phyloP scores from a whole-genome alignment of 2,888 invertebrate species.

The Halictus ligatus region DNA sequence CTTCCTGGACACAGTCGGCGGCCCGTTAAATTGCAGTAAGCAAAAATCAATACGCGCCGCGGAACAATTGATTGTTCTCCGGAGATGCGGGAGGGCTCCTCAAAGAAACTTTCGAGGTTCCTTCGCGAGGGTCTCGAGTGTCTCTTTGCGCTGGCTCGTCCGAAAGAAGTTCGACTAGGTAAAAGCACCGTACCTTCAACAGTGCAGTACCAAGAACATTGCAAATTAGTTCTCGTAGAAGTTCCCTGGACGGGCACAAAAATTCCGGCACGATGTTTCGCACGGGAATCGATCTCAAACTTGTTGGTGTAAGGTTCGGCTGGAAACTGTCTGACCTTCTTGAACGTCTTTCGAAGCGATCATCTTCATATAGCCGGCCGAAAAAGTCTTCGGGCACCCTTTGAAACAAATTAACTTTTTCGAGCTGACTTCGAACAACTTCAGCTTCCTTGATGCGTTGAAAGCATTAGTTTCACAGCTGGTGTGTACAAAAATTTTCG shows the following conservation, averaged over 20 bases:
- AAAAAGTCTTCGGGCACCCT: background rate
- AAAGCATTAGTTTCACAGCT: background rate
- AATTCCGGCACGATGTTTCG: constrained; percentile 1
- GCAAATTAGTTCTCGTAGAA: constrained; percentile 30
- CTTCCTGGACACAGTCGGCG: background rate
- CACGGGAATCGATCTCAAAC: background rate
- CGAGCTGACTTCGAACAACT: background rate
- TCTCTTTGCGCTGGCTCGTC: background rate
- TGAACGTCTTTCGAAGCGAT: background rate
- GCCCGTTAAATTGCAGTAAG: constrained; percentile 21
- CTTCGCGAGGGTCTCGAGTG: background rate
- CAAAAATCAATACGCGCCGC: constrained; percentile 21
- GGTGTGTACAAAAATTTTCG: background rate
- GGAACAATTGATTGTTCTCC: constrained; percentile 35
- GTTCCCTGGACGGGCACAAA: background rate
- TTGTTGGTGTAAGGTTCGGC: background rate
- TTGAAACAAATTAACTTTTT: background rate
- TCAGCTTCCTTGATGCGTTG: background rate
- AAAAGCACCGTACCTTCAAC: constrained; percentile 2
- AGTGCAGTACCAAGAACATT: constrained; percentile 11
- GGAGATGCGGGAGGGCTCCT: constrained; percentile 1
- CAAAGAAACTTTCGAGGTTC: constrained; percentile 18
- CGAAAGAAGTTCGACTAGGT: constrained; percentile 25
- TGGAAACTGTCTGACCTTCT: background rate
- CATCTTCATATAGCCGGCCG: background rate